Percentiles rank a stretch among this genome's conserved stretches.
Conservation (phyloP, 2,113 vertebrate species). For the Panthera tigris region DNA sequence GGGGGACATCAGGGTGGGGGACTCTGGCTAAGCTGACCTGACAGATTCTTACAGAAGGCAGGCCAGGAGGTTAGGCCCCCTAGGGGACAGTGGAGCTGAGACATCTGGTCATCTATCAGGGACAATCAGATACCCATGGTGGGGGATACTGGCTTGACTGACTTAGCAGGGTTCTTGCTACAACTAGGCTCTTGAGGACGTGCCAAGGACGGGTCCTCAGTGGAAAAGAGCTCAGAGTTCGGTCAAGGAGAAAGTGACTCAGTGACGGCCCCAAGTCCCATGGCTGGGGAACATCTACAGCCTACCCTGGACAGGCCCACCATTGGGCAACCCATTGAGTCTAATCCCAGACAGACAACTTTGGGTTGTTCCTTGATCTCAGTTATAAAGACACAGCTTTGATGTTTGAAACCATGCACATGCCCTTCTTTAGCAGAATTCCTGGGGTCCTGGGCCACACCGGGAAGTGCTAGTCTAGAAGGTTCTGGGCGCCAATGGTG, state of each 20-base stretch:
- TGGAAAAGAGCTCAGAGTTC: not conserved
- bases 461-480: not conserved
- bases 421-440: not conserved
- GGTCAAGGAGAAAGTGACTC: not conserved
- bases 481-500: not conserved
- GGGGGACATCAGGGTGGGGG: not conserved
- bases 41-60: not conserved
- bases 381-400: not conserved
- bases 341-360: not conserved
- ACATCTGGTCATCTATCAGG: not conserved
- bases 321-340: accelerated
- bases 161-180: not conserved
- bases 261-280: too few species aligned
- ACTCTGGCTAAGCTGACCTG: not conserved
- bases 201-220: not conserved
- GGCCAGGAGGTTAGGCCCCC: not conserved
- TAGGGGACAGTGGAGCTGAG: not conserved
- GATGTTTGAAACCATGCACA: not conserved
- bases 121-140: not conserved
- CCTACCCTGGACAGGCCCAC: not conserved
- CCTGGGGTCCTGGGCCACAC: not conserved
- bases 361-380: not conserved
- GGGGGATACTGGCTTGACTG: not conserved
- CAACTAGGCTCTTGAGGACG: not conserved
- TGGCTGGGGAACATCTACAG: accelerated